Evolutionary conservation across 2,113 vertebrate species (phyloP), one percentile per base, ranked within the genome.

Genomic region (Mustela nigripes): DNA sequence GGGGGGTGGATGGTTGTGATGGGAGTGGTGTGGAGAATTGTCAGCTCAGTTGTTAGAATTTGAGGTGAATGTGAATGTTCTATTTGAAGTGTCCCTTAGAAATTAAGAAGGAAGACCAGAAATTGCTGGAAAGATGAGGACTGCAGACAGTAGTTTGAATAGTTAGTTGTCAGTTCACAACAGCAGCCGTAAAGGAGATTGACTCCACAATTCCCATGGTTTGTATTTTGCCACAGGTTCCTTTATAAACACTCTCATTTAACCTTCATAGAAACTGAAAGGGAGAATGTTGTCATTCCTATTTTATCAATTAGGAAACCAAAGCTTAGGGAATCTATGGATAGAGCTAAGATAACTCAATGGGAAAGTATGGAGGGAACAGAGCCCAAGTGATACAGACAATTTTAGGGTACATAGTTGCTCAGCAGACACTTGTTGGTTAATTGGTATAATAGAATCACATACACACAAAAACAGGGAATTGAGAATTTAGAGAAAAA

Each of bases 401-500:
- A 42, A 19, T 87, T 88, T 95, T 80, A 80, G 28, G 50, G 4
- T 73, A 76, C 5, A 1, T 67, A 62, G 33, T 94, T 58, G 12
- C 19, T 96, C 24, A 86, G 69, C 12, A 62, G 71, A 89, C 36
- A 36, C 21, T 78, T 95, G 21, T 36, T 71, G n/a, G 1, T 67
- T 95, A 78, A 67, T 53, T 88, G 19, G 56, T 67, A 60, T 91
- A 65, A 73, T 22, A 67, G 39, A 45, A 28, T 60, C 63, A 67
- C 63, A 67, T 15, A 31, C 5, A 65, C 12, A 65, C 33, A 69
- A 19, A 74, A 16, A 76, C 3, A 89, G 24, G 50, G 58, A 71
- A 79, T 76, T 81, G 33, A 80, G 50, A 60, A 62, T 33, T 81
- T 78, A 78, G 91, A 84, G 65, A 78, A 60, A 91, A 95, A 71